phyloP scores from a whole-genome alignment of 2,113 vertebrate genomes.

The Lontra canadensis region DNA sequence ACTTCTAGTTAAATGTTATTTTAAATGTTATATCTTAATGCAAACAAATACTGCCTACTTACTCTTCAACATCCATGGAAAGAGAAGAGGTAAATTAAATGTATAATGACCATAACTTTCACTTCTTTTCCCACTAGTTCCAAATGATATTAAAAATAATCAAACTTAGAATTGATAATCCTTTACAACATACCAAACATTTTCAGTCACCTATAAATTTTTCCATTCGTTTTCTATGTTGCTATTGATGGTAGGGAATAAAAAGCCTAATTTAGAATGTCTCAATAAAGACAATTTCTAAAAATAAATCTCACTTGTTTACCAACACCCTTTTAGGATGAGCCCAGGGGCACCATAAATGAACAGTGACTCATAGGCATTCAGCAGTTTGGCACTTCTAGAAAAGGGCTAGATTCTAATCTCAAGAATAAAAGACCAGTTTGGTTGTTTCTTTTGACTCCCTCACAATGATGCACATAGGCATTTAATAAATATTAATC shows the following conservation, averaged over 20 bases:
- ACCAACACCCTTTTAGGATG: not conserved
- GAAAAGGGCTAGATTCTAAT: not conserved
- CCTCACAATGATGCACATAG: not conserved
- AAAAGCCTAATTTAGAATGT: not conserved
- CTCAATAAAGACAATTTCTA: not conserved
- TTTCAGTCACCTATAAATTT: not conserved
- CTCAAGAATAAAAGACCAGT: not conserved
- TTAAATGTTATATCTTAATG: not conserved
- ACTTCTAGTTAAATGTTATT: not conserved
- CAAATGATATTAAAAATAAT: constrained; percentile 1
- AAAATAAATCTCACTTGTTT: constrained; percentile 15
- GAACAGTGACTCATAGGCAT: not conserved
- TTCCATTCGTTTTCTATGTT: not conserved
- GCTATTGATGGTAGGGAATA: not conserved
- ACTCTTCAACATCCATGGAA: not conserved
- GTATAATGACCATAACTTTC: not conserved
- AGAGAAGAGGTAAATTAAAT: not conserved
- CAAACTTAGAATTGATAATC: not conserved
- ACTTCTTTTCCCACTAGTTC: not conserved
- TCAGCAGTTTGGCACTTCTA: not conserved
- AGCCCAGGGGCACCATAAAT: not conserved
- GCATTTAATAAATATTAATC: not conserved
- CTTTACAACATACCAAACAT: not conserved
- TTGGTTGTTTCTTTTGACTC: not conserved
- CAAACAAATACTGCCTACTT: not conserved